Percentiles rank a stretch among this genome's conserved stretches.
phyloP scores from a whole-genome alignment of 2,888 invertebrate genomes.

The Encarsia formosa region DNA sequence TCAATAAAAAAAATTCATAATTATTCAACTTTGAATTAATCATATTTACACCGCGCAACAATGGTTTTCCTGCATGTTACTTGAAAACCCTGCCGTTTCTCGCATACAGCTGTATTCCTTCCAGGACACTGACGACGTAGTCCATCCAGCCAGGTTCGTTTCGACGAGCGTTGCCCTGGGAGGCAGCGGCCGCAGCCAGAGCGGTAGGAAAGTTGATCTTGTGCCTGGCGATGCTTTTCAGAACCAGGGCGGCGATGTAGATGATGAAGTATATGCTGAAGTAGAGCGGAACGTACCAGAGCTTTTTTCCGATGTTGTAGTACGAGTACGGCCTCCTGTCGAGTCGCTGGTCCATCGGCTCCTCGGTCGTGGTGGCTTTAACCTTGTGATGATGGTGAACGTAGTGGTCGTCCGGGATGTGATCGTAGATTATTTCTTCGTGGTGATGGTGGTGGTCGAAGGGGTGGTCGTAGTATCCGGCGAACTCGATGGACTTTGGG shows the following conservation, averaged over 20 bases:
- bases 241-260: slow-evolving; percentile 67
- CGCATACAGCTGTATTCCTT: too few species aligned
- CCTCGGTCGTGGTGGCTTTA: slow-evolving; percentile 48
- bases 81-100: background rate
- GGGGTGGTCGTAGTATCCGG: slow-evolving; percentile 32
- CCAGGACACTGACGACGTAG: slow-evolving; percentile 33
- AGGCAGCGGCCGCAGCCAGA: slow-evolving; percentile 37
- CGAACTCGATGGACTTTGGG: slow-evolving; percentile 35
- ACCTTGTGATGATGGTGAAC: slow-evolving; percentile 45
- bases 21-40: background rate
- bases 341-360: slow-evolving; percentile 45
- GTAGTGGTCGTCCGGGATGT: slow-evolving; percentile 47
- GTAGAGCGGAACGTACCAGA: slow-evolving; percentile 72
- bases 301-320: slow-evolving; percentile 69
- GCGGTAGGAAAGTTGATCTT: slow-evolving; percentile 57
- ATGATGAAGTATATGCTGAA: slow-evolving; percentile 65
- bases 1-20: too few species aligned
- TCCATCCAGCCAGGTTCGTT: slow-evolving; percentile 39
- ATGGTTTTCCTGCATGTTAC: background rate
- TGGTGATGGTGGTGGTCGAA: slow-evolving; percentile 28
- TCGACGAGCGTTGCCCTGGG: slow-evolving; percentile 28
- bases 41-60: background rate
- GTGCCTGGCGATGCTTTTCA: slow-evolving; percentile 69
- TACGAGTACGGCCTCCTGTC: slow-evolving; percentile 60
- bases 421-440: slow-evolving; percentile 44